Conservation (phyloP, 2,797 vertebrate species). For the Amblyopsis hoosieri region DNA sequence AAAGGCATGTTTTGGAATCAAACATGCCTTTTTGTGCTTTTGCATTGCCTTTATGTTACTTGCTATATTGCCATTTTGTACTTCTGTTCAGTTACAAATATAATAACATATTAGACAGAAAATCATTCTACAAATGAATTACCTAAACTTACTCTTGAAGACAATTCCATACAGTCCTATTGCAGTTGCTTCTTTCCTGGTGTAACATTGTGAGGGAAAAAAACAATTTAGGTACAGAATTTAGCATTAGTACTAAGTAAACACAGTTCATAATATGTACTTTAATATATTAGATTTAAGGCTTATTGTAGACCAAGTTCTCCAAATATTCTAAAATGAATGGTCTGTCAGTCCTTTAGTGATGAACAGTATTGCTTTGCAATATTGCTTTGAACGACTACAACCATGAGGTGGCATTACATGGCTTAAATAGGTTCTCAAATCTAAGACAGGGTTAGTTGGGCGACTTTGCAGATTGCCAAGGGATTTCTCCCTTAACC, state of each 20-base stretch:
- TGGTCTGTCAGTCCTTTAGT: fast-evolving
- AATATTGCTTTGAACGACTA: slow-evolving; percentile 37
- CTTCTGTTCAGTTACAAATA: neutral
- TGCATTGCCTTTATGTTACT: neutral
- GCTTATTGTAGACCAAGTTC: neutral
- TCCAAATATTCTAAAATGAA: neutral
- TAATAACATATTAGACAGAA: too few relatives aligned
- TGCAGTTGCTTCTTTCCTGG: slow-evolving; percentile 1
- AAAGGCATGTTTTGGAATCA: neutral
- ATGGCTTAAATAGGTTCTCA: slow-evolving; percentile 61
- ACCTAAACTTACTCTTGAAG: slow-evolving; percentile 29
- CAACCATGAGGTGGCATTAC: slow-evolving; percentile 64
- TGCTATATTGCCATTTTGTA: neutral
- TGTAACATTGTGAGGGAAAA: too few relatives aligned
- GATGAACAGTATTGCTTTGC: too few relatives aligned
- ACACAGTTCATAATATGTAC: too few relatives aligned
- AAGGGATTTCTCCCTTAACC: slow-evolving; percentile 73
- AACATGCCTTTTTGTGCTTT: neutral
- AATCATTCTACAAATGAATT: slow-evolving; percentile 35
- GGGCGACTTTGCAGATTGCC: slow-evolving; percentile 62
- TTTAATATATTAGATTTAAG: neutral
- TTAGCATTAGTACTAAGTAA: too few relatives aligned
- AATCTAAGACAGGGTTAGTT: slow-evolving; percentile 78
- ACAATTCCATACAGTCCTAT: slow-evolving; percentile 35
- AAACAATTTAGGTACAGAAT: too few relatives aligned